These are phyloP conservation scores for Bubo blakistoni DNA, from an alignment of 2,113 vertebrate species.

Conservation along the genomic window DNA sequence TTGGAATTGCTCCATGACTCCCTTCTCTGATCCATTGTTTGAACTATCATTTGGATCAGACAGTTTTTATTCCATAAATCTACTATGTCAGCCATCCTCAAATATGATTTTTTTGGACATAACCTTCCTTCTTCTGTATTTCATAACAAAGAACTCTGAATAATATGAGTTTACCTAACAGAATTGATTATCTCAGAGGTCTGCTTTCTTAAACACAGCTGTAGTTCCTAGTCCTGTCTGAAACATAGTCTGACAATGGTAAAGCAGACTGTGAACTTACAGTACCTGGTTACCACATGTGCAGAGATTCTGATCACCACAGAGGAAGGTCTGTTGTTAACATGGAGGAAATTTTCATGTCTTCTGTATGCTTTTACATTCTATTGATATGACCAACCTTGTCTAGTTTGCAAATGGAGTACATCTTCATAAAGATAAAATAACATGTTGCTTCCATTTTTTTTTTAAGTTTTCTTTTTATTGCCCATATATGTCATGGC, in stretches of 20 bases:
- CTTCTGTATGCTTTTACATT: background rate
- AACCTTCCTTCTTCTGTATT: background rate
- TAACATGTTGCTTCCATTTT: background rate
- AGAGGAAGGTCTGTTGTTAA: background rate
- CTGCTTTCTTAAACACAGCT: slow-evolving; percentile 18
- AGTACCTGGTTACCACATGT: background rate
- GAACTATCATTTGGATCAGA: slow-evolving; percentile 9
- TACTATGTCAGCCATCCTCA: background rate
- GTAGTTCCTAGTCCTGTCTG: background rate
- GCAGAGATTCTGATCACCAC: background rate
- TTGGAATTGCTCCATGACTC: background rate
- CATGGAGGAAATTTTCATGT: background rate
- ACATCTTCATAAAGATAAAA: background rate
- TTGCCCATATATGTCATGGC: background rate
- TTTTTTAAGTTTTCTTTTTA: background rate
- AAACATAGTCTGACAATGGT: background rate
- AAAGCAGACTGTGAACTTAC: background rate
- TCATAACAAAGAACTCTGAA: slow-evolving; percentile 7
- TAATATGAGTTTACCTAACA: slow-evolving; percentile 18
- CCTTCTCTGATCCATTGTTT: background rate
- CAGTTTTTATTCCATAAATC: slow-evolving; percentile 24
- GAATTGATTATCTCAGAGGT: slow-evolving; percentile 12
- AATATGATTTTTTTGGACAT: background rate
- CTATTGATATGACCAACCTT: background rate
- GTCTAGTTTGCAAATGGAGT: background rate